Percentiles rank a stretch among this genome's conserved stretches.
Conservation (phyloP, 2,113 vertebrate genomes). For the Lepus americanus region DNA sequence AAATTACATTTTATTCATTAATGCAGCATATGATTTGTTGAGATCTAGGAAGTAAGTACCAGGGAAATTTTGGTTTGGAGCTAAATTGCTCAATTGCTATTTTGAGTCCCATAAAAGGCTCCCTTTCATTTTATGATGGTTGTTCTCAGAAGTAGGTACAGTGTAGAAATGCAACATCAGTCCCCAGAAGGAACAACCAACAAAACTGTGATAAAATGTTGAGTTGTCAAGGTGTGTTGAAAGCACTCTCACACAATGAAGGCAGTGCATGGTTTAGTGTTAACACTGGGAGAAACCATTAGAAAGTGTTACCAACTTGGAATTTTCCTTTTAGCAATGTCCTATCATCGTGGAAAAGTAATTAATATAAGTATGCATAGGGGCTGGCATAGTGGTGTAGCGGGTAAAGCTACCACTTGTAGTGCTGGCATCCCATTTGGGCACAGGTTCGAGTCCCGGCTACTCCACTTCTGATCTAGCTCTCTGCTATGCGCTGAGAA, state of each 20-base stretch:
- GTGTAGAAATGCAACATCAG: not conserved
- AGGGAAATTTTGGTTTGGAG: not conserved
- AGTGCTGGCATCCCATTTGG: no score
- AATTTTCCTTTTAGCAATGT: not conserved
- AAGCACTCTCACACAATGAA: not conserved
- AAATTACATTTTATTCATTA: constrained; percentile 58
- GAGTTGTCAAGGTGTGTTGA: not conserved
- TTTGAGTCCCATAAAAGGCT: not conserved
- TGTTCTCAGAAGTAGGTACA: not conserved
- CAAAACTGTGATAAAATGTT: not conserved
- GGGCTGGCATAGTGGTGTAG: no score
- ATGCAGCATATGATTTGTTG: not conserved
- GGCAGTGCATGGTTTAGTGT: accelerated
- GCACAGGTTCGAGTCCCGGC: no score
- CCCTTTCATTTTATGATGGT: not conserved
- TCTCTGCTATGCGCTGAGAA: no score
- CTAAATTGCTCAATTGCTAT: not conserved
- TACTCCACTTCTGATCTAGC: no score
- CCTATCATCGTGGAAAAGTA: not conserved
- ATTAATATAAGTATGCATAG: not conserved
- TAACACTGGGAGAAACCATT: not conserved
- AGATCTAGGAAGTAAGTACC: not conserved
- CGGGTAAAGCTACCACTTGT: no score
- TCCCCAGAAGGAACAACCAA: not conserved
- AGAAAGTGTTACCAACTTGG: not conserved